Base-by-base conservation (phyloP, 2,797 vertebrate genomes). In the Halcyon smyrnensis region DNA sequence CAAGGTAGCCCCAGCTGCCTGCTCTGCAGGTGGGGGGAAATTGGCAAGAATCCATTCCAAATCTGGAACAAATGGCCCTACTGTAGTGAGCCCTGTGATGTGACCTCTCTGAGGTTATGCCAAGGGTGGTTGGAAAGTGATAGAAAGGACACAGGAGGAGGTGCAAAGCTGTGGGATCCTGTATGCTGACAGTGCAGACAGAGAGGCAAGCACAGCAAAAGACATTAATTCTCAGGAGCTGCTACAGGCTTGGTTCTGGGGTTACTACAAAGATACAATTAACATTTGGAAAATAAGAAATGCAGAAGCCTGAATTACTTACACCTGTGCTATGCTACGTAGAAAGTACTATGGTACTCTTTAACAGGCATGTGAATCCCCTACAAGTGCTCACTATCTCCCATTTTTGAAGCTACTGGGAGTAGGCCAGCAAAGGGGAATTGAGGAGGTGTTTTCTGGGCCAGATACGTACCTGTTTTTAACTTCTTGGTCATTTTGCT, bases 221-320 rank as follows among this genome's bases (percentile, higher is more conserved):
- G 25, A 53, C 28, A 8, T 67, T 73, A 0, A 59, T 90, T 79
- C 64, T 21, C 6, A 15, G 84, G 48, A 84, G 46, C 37, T 90
- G 57, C 54, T 59, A 12, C 32, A 65, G 76, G 57, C 70, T 84
- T 78, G 32, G 53, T 27, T 46, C 69, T 54, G 46, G 27, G 10
- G 4, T 51, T 90, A 30, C 32, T 76, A 48, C 21, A 73, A 76
- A 93, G 16, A 56, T 63, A 34, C 9, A 17, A 73, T 74, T 87
- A 76, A 94, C 41, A 76, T 59, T 56, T 92, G 53, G 78, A 87
- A 95, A 94, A 85, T 41, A 70, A 90, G 51, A 79, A 87, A 68
- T 53, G 11, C 39, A 37, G 2, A 3, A 45, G 28, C 48, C 39
- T 83, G 63, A 27, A 25, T 60, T 75, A 41, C 71, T 93, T 75